A percentile compares a stretch with the other conserved stretches of the same genome.
Conservation (phyloP, 2,888 invertebrate genomes). For the Cyclophora albipunctata region DNA sequence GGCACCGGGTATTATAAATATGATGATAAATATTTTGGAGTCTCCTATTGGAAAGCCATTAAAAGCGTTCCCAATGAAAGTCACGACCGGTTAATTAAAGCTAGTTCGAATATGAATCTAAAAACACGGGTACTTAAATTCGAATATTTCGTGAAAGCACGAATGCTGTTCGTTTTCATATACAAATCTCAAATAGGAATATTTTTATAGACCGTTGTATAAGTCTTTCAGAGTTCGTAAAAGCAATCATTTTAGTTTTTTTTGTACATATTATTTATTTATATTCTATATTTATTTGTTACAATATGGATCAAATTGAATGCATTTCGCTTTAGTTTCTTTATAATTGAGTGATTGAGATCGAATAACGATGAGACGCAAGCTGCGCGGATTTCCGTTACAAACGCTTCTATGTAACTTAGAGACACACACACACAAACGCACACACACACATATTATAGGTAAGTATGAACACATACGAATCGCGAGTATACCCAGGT, state of each 20-base stretch:
- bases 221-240: too few relatives aligned
- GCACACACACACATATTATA: too few relatives aligned
- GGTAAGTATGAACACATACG: too few relatives aligned
- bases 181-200: too few relatives aligned
- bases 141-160: too few relatives aligned
- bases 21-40: background rate
- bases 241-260: too few relatives aligned
- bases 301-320: slow-evolving; percentile 1
- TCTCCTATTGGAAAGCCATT: background rate
- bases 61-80: background rate
- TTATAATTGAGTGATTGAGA: slow-evolving; percentile 55
- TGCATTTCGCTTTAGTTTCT: slow-evolving; percentile 47
- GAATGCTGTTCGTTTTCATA: too few relatives aligned
- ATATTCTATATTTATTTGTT: too few relatives aligned
- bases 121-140: too few relatives aligned
- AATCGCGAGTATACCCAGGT: slow-evolving; percentile 16
- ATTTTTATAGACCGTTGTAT: too few relatives aligned
- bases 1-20: background rate
- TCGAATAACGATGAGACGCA: slow-evolving; percentile 60
- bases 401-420: slow-evolving; percentile 4
- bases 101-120: background rate
- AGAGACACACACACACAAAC: too few relatives aligned
- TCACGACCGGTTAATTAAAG: background rate
- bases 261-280: too few relatives aligned
- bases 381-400: slow-evolving; percentile 48